Conservation (phyloP, 2,113 vertebrate species). For the Apodemus sylvaticus region DNA sequence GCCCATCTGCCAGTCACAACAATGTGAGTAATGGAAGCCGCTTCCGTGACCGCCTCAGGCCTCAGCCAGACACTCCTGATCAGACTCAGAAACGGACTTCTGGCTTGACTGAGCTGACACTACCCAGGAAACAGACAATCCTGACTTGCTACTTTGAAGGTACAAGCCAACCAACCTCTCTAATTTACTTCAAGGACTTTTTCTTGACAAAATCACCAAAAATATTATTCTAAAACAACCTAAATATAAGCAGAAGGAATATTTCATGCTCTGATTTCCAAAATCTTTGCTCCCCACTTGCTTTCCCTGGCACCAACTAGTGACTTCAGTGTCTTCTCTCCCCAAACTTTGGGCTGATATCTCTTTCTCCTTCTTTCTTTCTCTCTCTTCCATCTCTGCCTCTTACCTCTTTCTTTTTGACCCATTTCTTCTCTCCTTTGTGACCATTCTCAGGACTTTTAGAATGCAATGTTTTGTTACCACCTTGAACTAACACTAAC, state of each 20-base stretch:
- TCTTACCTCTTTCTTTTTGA: background rate
- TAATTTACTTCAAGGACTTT: background rate
- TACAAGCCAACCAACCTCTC: background rate
- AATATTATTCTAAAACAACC: background rate
- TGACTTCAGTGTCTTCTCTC: background rate
- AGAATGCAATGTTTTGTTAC: background rate
- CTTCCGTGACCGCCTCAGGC: slow-evolving; percentile 26
- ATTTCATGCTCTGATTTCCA: background rate
- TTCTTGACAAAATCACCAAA: slow-evolving; percentile 19
- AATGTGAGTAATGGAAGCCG: background rate
- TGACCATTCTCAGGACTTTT: background rate
- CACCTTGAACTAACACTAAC: background rate
- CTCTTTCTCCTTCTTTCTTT: background rate
- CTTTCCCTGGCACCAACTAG: background rate
- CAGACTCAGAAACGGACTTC: background rate
- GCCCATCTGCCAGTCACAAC: slow-evolving; percentile 60
- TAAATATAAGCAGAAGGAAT: background rate
- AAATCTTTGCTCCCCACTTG: background rate
- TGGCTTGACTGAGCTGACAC: slow-evolving; percentile 14
- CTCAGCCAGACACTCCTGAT: background rate
- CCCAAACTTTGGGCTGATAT: background rate
- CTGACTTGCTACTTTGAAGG: slow-evolving; percentile 37
- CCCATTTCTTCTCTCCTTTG: background rate
- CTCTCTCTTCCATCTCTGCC: background rate
- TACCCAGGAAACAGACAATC: background rate